Conservation (phyloP, 2,888 invertebrate genomes). For the Caenorhabditis macrosperma region DNA sequence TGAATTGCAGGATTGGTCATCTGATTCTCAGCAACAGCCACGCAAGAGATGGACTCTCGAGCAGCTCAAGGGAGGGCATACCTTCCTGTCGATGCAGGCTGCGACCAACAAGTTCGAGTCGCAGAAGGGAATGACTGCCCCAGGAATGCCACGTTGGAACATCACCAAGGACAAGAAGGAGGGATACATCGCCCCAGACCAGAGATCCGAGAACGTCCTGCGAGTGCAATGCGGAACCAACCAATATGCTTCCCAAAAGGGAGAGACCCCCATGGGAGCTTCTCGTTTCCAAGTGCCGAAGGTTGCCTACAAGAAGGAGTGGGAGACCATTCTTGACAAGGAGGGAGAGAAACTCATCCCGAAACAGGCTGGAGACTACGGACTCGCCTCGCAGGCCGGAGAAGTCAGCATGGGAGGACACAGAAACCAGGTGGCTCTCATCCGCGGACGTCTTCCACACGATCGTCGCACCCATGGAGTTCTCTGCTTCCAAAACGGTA, state of each 20-base stretch:
- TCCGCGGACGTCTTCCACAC: slow-evolving; percentile 79
- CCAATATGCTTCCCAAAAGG: slow-evolving; percentile 79
- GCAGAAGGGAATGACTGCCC: slow-evolving; percentile 78
- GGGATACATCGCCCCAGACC: slow-evolving; percentile 79
- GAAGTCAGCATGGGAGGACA: slow-evolving; percentile 78
- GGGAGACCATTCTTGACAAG: slow-evolving; percentile 79
- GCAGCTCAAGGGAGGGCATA: slow-evolving; percentile 78
- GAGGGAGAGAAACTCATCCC: slow-evolving; percentile 79
- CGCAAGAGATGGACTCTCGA: slow-evolving; percentile 77
- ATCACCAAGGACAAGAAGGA: slow-evolving; percentile 79
- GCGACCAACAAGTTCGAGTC: slow-evolving; percentile 80
- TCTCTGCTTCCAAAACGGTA: slow-evolving; percentile 79
- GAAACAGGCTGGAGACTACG: slow-evolving; percentile 80
- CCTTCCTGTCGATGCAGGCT: slow-evolving; percentile 77
- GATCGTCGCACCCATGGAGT: slow-evolving; percentile 79
- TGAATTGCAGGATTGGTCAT: slow-evolving; percentile 57
- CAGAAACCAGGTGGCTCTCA: slow-evolving; percentile 79
- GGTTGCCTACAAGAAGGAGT: slow-evolving; percentile 78
- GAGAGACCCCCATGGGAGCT: slow-evolving; percentile 79
- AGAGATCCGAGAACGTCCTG: slow-evolving; percentile 77
- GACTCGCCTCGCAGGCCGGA: slow-evolving; percentile 77
- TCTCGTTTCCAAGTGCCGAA: slow-evolving; percentile 76
- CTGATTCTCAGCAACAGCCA: slow-evolving; percentile 53
- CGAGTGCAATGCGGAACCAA: slow-evolving; percentile 79
- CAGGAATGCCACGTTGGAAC: slow-evolving; percentile 79